phyloP scores from a whole-genome alignment of 2,113 vertebrate species.

The Paradisaea rubra region DNA sequence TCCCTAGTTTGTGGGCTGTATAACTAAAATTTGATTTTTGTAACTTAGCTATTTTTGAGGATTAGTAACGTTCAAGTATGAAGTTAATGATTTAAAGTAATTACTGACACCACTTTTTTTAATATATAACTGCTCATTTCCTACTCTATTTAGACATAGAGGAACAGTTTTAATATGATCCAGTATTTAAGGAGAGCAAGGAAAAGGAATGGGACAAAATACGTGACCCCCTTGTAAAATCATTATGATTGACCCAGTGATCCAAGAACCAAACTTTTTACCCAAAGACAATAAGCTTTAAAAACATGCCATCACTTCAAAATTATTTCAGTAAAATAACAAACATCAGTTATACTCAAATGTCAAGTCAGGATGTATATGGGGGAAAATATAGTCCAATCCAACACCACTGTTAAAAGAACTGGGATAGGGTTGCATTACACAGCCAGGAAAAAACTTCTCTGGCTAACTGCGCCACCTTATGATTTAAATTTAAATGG shows the following conservation, averaged over 20 bases:
- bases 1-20: not conserved
- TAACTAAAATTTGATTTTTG: not conserved
- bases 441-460: slow-evolving; percentile 55
- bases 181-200: not conserved
- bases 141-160: not conserved
- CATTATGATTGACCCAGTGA: not conserved
- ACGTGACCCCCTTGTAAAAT: not conserved
- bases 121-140: not conserved
- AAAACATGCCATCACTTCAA: not conserved
- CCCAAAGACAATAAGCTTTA: not conserved
- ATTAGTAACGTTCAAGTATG: not conserved
- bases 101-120: not conserved
- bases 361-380: not conserved
- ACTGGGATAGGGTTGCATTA: slow-evolving; percentile 24
- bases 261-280: not conserved
- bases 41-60: not conserved
- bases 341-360: not conserved
- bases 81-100: not conserved
- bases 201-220: not conserved
- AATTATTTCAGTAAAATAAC: not conserved
- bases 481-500: slow-evolving; percentile 46
- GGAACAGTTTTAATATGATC: not conserved
- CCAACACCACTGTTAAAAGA: not conserved
- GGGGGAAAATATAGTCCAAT: not conserved
- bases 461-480: slow-evolving; percentile 54